A percentile compares a stretch with the other conserved stretches of the same genome.
These are phyloP conservation scores for Pyrgilauda ruficollis DNA, from an alignment of 2,113 vertebrate species.

Conservation along the genomic window DNA sequence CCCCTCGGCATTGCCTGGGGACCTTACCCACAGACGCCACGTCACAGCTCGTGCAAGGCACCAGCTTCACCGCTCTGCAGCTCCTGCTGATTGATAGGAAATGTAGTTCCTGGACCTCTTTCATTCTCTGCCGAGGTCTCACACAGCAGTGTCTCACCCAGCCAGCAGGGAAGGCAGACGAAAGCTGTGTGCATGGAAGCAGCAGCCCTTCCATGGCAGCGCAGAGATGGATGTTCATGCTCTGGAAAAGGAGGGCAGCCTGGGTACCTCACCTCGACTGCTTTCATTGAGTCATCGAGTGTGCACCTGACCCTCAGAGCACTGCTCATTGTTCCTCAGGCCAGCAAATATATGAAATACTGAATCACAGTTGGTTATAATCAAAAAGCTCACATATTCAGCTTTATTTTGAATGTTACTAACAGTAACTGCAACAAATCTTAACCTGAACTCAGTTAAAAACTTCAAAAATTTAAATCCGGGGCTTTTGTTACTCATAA, in stretches of 20 bases:
- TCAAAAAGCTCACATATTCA: not conserved
- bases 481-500: not conserved
- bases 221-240: not conserved
- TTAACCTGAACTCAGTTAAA: constrained; percentile 51
- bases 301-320: not conserved
- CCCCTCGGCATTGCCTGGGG: not conserved
- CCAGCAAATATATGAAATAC: not conserved
- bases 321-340: not conserved
- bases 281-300: not conserved
- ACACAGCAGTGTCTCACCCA: rapidly evolving
- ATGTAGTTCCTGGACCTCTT: not conserved
- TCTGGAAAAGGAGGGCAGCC: not conserved
- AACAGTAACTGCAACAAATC: constrained; percentile 68
- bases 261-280: rapidly evolving
- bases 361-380: not conserved
- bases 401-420: constrained; percentile 36
- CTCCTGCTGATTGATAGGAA: rapidly evolving
- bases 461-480: constrained; percentile 51
- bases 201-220: not conserved
- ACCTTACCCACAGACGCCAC: rapidly evolving
- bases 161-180: not conserved
- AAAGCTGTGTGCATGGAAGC: not conserved
- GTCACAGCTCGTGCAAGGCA: not conserved
- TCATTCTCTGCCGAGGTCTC: not conserved
- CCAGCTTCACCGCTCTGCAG: not conserved